A percentile compares a stretch with the other conserved stretches of the same genome.
Conservation (phyloP, 1,140 invertebrate genomes). For the Cheumatopsyche charites region DNA sequence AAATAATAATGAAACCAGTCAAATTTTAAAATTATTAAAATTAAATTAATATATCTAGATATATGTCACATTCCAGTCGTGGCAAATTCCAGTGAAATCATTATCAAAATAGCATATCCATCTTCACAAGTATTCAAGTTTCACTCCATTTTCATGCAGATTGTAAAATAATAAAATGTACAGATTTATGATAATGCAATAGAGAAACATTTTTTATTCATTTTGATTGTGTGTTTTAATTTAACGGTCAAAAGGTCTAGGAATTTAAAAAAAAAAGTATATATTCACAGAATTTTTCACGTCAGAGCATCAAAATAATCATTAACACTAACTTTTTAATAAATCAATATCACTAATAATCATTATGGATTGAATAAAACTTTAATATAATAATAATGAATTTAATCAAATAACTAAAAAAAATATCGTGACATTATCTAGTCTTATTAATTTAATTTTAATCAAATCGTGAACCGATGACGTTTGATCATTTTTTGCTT, state of each 20-base stretch:
- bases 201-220: constrained; percentile 43
- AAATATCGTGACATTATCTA: constrained; percentile 60
- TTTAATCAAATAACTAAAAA: not conserved
- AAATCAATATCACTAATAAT: not conserved
- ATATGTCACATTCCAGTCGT: constrained; percentile 44
- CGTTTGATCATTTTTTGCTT: constrained; percentile 47
- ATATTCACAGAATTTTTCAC: constrained; percentile 17
- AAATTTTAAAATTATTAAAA: constrained; percentile 37
- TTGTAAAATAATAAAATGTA: constrained; percentile 37
- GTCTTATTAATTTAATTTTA: constrained; percentile 62
- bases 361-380: not conserved
- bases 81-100: constrained; percentile 24
- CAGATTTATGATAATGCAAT: constrained; percentile 45
- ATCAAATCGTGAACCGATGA: constrained; percentile 4
- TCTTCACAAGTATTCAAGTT: not conserved
- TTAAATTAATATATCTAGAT: constrained; percentile 47
- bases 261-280: no score
- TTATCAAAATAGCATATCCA: not conserved
- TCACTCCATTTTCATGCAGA: not conserved
- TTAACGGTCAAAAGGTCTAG: constrained; percentile 43
- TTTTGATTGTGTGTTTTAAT: constrained; percentile 46
- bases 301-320: constrained; percentile 42
- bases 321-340: not conserved
- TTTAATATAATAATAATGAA: not conserved
- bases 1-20: constrained; percentile 5